Evolutionary conservation across 37 sponge, comb jelly and placozoan species (phyloP).

Genomic region (Haliclona indistincta): DNA sequence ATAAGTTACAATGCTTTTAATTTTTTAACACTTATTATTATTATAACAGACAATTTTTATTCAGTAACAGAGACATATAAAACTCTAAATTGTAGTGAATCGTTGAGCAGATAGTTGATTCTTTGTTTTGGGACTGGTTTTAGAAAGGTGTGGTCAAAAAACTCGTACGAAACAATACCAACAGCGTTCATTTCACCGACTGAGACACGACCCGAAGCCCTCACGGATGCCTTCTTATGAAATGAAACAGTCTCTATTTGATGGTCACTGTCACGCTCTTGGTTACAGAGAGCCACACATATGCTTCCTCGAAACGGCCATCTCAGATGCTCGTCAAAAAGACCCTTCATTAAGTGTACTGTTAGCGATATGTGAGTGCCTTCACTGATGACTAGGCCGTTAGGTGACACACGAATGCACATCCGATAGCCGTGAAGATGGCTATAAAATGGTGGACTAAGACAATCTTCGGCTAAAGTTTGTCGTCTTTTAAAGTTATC

Average conservation of each 20-base stretch:
- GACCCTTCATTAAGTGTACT: background rate
- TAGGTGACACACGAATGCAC: background rate
- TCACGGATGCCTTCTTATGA: background rate
- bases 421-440: slow-evolving; percentile 24
- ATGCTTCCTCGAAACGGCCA: slow-evolving; percentile 18
- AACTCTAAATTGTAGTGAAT: background rate
- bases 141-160: background rate
- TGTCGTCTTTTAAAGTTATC: background rate
- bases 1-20: too few relatives aligned
- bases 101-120: background rate
- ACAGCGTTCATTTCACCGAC: background rate
- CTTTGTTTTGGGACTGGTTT: slow-evolving; percentile 8
- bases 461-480: background rate
- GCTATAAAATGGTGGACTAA: slow-evolving; percentile 25
- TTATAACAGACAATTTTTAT: too few relatives aligned
- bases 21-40: too few relatives aligned
- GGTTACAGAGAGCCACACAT: background rate
- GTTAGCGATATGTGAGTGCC: background rate
- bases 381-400: background rate
- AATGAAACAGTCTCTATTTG: background rate
- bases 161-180: background rate
- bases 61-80: background rate
- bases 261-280: background rate
- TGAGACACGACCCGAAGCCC: slow-evolving; percentile 4
- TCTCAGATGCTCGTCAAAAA: background rate